Evolutionary conservation across 35 echinoderm and acorn worm species (phyloP), one percentile per base, ranked within the genome.

Genomic region (Holothuria glaberrima): DNA sequence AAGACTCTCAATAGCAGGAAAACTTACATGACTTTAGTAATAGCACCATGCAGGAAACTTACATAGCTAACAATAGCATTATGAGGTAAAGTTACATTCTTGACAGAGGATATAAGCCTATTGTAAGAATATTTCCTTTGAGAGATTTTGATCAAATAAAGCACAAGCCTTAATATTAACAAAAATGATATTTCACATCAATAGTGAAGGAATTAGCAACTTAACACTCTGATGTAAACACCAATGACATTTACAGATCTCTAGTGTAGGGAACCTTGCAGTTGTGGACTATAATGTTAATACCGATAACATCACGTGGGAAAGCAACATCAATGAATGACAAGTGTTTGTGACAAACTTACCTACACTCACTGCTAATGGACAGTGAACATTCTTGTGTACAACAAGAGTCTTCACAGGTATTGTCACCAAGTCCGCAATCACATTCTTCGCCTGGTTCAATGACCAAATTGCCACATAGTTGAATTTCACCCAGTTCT

Each of bases 391-490:
- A 97, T 1, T 75, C 89, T 44, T 86, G 31, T n/a, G 30, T 58
- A 82, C 95, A 97, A 59, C 95, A 97, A 7, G 38, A 18, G 25
- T 97, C 92, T 19, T 38, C 70, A 68, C 90, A 94, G 6, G 63
- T 78, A 21, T 90, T 45, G 5, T 14, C 16, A 16, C 82, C 89
- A 29, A 63, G 86, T 6, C 95, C 95, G 90, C 95, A 97, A 59
- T 97, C 95, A 71, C 95, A 97, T 62, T 90, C 48, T 70, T 97
- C 95, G 18, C 57, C 87, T 5, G 60, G 83, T 67, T 97, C 95
- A 13, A 86, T 70, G 29, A 94, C 91, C 0, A 54, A 71, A 80
- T 97, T 97, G 21, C 95, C 95, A 75, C 95, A 97, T 9, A 94
- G 65, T 25, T 88, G 87, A 45, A 96, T 63, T 3, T 34, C 38